Percentiles rank a stretch among this genome's conserved stretches.
phyloP scores from a whole-genome alignment of 2,797 vertebrate species.

The Heteromormyrus szaboi region DNA sequence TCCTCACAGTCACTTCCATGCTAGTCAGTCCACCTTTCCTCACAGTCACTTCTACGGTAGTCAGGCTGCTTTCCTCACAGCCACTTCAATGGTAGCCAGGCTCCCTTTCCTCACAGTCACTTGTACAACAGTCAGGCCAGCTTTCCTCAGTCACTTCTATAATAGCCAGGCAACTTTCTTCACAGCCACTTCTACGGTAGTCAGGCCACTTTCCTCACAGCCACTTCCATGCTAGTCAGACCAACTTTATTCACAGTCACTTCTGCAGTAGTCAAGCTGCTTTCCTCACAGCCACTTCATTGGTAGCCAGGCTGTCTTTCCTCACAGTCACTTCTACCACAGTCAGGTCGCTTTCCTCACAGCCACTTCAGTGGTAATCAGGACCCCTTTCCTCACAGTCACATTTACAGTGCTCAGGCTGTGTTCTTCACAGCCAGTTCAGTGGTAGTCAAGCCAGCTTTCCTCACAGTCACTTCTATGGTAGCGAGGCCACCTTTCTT shows the following conservation, averaged over 20 bases:
- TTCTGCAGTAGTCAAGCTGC: not conserved
- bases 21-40: not conserved
- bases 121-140: not conserved
- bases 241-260: not conserved
- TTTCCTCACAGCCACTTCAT: not conserved
- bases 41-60: no score
- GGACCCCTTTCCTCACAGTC: not conserved
- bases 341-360: not conserved
- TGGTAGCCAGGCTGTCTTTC: not conserved
- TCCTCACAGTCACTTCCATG: no score
- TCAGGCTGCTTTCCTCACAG: no score
- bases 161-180: not conserved
- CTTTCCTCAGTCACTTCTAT: not conserved
- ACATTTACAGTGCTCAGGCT: not conserved
- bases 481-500: not conserved
- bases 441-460: not conserved
- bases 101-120: not conserved
- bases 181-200: not conserved
- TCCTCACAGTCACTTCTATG: not conserved
- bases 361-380: not conserved
- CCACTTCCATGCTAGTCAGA: not conserved
- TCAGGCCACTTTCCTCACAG: not conserved
- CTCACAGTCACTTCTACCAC: not conserved
- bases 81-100: no score
- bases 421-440: not conserved